These are phyloP conservation scores for Campoletis raptor DNA, from an alignment of 2,888 invertebrate genomes.

Conservation along the genomic window DNA sequence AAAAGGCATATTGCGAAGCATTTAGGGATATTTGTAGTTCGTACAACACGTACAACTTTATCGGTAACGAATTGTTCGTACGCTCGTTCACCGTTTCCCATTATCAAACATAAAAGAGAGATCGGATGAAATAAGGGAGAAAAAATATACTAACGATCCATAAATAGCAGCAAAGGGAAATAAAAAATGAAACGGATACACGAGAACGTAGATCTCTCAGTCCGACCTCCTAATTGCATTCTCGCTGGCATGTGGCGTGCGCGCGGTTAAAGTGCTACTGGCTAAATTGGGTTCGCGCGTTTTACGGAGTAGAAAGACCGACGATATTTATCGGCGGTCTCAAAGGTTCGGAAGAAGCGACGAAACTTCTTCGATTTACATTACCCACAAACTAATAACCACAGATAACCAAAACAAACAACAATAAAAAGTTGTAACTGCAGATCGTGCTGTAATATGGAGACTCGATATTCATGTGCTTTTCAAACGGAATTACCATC, in stretches of 20 bases:
- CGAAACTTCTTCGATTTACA: background rate
- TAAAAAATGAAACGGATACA: conserved; percentile 38
- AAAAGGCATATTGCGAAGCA: conserved; percentile 16
- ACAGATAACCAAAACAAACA: background rate
- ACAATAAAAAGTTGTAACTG: background rate
- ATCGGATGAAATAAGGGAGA: background rate
- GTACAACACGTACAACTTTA: conserved; percentile 3
- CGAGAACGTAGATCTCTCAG: conserved; percentile 59
- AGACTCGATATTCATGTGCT: too few relatives aligned
- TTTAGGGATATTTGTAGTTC: conserved; percentile 20
- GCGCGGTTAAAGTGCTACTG: conserved; percentile 52
- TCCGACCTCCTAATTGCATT: conserved; percentile 65
- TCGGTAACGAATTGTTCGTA: conserved; percentile 37
- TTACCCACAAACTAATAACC: background rate
- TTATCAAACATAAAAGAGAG: background rate
- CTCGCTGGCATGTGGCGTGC: conserved; percentile 54
- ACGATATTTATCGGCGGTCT: conserved; percentile 47
- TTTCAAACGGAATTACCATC: too few relatives aligned
- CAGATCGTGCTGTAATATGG: background rate
- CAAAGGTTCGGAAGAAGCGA: conserved; percentile 16
- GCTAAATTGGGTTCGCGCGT: conserved; percentile 64
- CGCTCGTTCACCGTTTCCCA: background rate
- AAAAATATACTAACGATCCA: conserved; percentile 22
- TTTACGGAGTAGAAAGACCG: conserved; percentile 56
- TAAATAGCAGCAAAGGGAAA: conserved; percentile 36